Evolutionary conservation across 2,113 vertebrate species (phyloP).

Genomic region (Eptatretus burgeri): DNA sequence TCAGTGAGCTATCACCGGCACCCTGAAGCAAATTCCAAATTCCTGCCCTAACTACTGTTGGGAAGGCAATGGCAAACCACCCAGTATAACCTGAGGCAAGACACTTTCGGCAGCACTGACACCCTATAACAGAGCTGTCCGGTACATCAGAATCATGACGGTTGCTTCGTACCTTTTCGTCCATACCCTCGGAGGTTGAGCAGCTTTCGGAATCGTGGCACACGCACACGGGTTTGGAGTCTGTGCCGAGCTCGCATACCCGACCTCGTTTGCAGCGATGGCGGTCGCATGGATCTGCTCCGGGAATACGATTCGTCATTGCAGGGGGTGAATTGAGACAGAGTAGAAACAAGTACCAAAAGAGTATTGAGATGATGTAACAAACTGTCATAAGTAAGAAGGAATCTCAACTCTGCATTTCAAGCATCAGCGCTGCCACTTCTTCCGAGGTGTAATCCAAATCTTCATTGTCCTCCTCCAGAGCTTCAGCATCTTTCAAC

Average conservation of each 20-base stretch:
- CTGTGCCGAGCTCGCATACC: neutral
- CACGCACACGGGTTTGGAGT: neutral
- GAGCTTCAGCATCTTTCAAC: too few species aligned
- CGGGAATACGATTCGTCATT: neutral
- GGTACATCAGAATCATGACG: neutral
- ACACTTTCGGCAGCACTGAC: neutral
- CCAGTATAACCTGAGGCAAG: neutral
- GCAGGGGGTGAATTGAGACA: neutral
- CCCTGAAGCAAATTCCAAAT: neutral
- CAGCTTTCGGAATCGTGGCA: conserved; percentile 1
- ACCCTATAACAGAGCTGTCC: neutral
- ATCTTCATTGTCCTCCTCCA: too few species aligned
- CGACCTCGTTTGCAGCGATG: conserved; percentile 1
- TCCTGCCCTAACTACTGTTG: neutral
- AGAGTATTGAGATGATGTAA: neutral
- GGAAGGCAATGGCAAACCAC: neutral
- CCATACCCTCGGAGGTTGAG: neutral
- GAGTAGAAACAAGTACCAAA: neutral
- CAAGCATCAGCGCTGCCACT: neutral
- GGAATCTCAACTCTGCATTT: neutral
- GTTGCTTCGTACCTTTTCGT: neutral
- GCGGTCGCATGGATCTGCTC: neutral
- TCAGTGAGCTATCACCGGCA: neutral
- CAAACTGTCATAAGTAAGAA: neutral
- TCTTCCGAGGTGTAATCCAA: too few species aligned